Percentiles rank a stretch among this genome's conserved stretches.
phyloP scores from a whole-genome alignment of 2,797 vertebrate species.

The Todus mexicanus region DNA sequence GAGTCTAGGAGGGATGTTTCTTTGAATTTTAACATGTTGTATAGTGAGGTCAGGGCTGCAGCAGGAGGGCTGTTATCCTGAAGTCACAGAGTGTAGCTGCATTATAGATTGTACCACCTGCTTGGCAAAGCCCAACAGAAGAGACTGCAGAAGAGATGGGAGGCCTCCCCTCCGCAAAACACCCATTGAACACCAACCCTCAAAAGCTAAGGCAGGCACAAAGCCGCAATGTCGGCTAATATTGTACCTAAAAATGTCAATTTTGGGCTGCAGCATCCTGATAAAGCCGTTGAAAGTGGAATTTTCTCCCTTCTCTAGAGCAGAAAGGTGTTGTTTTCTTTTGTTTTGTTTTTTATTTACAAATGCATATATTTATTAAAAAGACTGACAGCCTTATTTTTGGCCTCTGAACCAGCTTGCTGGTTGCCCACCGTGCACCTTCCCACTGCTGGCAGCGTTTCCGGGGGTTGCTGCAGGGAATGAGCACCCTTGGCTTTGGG shows the following conservation, averaged over 20 bases:
- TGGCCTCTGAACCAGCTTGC: background rate
- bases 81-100: background rate
- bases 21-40: background rate
- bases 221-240: background rate
- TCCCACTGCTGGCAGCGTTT: background rate
- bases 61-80: no score
- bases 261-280: background rate
- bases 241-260: background rate
- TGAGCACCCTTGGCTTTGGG: background rate
- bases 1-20: background rate
- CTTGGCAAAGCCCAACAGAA: background rate
- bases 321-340: background rate
- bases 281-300: background rate
- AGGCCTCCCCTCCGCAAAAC: background rate
- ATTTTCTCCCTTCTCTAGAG: background rate
- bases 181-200: background rate
- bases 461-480: background rate
- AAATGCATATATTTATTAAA: background rate
- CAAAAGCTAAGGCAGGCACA: background rate
- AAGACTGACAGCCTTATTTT: background rate
- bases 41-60: background rate
- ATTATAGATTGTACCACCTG: background rate
- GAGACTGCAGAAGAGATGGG: no score
- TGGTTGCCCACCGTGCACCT: background rate
- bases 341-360: background rate